Conservation (phyloP, 2,888 invertebrate species). For the Xanthorhoe spadicearia region DNA sequence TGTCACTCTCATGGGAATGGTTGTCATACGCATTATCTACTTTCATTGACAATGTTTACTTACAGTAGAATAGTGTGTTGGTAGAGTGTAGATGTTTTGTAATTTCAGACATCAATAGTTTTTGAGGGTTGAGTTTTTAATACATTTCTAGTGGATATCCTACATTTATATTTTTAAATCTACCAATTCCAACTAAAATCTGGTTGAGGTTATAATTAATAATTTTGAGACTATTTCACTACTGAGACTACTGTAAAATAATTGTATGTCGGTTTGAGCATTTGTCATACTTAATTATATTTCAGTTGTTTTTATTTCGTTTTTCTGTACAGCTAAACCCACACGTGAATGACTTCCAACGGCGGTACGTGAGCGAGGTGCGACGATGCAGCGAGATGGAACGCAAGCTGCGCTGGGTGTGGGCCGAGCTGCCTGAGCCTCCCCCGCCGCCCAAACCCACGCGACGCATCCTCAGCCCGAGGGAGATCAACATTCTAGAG, state of each 20-base stretch:
- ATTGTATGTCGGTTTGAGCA: no score
- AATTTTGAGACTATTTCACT: no score
- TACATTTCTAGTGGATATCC: no score
- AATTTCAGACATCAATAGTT: no score
- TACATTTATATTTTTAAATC: no score
- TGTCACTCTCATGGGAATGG: constrained; percentile 12
- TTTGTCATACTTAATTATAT: no score
- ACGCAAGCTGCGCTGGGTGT: constrained; percentile 76
- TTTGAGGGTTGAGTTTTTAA: no score
- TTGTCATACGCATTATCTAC: background rate
- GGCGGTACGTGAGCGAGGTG: constrained; percentile 79
- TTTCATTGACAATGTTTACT: background rate
- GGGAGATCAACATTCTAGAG: constrained; percentile 79
- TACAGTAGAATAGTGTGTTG: background rate
- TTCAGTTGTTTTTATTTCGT: background rate
- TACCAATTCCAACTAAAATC: no score
- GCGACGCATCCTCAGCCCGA: constrained; percentile 65
- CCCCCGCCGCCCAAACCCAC: constrained; percentile 74
- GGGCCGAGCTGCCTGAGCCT: constrained; percentile 73
- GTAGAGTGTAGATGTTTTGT: no score
- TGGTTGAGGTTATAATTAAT: no score
- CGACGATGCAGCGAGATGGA: constrained; percentile 81
- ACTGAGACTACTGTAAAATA: no score
- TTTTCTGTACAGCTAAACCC: constrained; percentile 68
- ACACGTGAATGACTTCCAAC: constrained; percentile 79